These are phyloP conservation scores for Hypotaenidia philippensis DNA, from an alignment of 2,797 vertebrate species.

Conservation along the genomic window DNA sequence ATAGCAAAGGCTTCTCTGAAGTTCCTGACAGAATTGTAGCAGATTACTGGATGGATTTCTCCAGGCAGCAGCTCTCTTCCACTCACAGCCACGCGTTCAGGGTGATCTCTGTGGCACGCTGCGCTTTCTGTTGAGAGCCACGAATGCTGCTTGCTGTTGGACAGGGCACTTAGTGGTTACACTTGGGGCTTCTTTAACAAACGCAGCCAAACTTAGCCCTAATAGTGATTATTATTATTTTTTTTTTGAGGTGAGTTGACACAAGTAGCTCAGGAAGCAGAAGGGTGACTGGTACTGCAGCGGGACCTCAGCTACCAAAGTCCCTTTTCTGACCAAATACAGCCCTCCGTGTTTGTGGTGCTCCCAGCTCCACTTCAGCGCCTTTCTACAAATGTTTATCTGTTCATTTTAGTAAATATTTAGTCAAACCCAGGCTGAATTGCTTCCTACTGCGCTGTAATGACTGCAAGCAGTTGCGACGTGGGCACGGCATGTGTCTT, in stretches of 20 bases:
- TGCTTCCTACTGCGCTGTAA: background rate
- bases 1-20: background rate
- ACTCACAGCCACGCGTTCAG: accelerated
- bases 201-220: background rate
- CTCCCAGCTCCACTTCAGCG: background rate
- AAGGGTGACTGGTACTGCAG: background rate
- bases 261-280: accelerated
- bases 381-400: background rate
- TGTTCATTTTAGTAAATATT: background rate
- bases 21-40: background rate
- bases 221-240: background rate
- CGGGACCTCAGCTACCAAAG: background rate
- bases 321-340: background rate
- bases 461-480: accelerated
- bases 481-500: background rate
- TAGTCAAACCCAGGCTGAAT: background rate
- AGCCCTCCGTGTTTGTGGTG: background rate
- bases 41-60: background rate
- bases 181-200: no score
- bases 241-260: background rate
- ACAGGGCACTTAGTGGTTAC: background rate
- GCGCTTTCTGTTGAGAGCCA: background rate
- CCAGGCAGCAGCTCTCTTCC: background rate
- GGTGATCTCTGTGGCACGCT: accelerated
- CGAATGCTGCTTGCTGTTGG: background rate